A percentile compares a stretch with the other conserved stretches of the same genome.
These are phyloP conservation scores for Syrrhaptes paradoxus DNA, from an alignment of 2,113 vertebrate genomes.

Conservation along the genomic window DNA sequence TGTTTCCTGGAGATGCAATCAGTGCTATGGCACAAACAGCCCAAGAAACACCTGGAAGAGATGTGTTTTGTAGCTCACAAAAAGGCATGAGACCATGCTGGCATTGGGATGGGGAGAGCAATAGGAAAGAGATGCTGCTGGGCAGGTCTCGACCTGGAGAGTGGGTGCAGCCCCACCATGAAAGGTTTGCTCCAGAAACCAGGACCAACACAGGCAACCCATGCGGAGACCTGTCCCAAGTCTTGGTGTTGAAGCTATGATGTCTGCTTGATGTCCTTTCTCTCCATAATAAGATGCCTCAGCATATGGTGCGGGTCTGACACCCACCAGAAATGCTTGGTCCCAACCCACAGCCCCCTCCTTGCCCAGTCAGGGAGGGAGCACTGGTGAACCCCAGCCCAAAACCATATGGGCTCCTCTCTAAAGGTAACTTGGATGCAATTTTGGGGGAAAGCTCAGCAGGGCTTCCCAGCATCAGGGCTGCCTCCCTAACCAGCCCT, in stretches of 20 bases:
- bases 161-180: neutral
- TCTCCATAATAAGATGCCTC: neutral
- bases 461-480: accelerated
- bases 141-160: neutral
- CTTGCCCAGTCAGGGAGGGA: neutral
- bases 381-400: neutral
- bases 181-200: neutral
- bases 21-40: accelerated
- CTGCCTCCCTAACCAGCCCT: neutral
- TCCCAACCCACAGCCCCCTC: neutral
- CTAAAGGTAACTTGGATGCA: neutral
- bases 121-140: neutral
- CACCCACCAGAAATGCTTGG: neutral
- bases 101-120: accelerated
- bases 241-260: accelerated
- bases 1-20: accelerated
- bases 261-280: accelerated
- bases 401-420: accelerated
- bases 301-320: neutral
- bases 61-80: neutral
- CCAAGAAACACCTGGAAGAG: neutral
- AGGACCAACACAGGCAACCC: neutral
- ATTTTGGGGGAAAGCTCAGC: neutral
- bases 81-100: neutral
- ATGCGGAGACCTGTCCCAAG: neutral